These are phyloP conservation scores for Brenthis ino DNA, from an alignment of 2,888 invertebrate species.

Conservation along the genomic window DNA sequence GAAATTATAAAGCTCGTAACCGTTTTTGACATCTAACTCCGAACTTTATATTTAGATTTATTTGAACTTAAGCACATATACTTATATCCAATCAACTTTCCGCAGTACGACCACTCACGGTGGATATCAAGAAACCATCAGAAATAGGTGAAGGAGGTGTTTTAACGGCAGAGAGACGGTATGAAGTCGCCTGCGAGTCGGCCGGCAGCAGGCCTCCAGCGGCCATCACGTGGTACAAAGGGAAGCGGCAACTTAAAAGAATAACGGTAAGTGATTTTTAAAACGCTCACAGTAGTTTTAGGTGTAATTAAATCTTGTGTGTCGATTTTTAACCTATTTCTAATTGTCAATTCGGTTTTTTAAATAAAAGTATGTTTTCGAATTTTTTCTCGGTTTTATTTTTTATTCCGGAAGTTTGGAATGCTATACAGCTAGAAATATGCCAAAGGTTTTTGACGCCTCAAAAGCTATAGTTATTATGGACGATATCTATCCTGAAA, in stretches of 20 bases:
- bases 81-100: slow-evolving; percentile 1
- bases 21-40: too few species aligned
- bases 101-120: slow-evolving; percentile 91
- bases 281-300: background rate
- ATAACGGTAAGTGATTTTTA: slow-evolving; percentile 84
- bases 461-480: too few species aligned
- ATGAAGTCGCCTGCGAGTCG: slow-evolving; percentile 92
- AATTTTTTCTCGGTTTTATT: too few species aligned
- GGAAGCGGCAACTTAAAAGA: slow-evolving; percentile 90
- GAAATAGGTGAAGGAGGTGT: slow-evolving; percentile 79
- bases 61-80: background rate
- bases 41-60: too few species aligned
- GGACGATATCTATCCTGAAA: background rate
- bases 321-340: too few species aligned
- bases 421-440: too few species aligned
- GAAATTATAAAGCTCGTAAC: too few species aligned
- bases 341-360: too few species aligned
- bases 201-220: slow-evolving; percentile 93
- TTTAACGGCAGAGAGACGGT: slow-evolving; percentile 91
- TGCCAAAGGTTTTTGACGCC: too few species aligned
- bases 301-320: too few species aligned
- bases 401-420: too few species aligned
- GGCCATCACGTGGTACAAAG: slow-evolving; percentile 94
- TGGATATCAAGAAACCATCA: slow-evolving; percentile 85
- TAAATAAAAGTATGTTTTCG: too few species aligned